Evolutionary conservation across 2,113 vertebrate genomes (phyloP).

Genomic region (Microcebus griseorufus): DNA sequence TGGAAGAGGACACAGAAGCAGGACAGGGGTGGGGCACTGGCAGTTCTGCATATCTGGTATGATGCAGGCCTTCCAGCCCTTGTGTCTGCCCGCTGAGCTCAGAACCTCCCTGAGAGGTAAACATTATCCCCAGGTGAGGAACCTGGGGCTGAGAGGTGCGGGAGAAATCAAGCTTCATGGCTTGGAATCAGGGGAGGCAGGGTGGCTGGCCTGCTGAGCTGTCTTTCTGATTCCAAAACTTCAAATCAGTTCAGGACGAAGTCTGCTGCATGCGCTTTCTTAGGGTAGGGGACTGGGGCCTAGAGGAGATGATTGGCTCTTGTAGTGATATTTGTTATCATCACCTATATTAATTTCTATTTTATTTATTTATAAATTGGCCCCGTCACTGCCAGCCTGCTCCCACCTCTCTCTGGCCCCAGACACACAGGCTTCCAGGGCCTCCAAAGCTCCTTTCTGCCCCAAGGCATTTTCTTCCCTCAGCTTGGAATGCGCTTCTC

Average conservation of each 20-base stretch:
- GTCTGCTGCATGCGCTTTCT: background rate
- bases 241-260: background rate
- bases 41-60: background rate
- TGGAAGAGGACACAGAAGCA: too few species aligned
- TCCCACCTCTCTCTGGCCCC: background rate
- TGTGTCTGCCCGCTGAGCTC: background rate
- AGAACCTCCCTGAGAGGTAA: background rate
- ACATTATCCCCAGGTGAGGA: background rate
- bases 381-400: background rate
- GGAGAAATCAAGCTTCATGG: background rate
- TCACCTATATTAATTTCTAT: background rate
- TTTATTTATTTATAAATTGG: background rate
- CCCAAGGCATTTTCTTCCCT: background rate
- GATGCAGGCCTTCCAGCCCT: background rate
- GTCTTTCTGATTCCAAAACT: background rate
- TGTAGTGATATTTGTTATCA: background rate
- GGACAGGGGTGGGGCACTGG: background rate
- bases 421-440: background rate
- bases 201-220: background rate
- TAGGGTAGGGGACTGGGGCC: rapidly evolving
- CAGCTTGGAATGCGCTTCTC: background rate
- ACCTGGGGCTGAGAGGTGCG: background rate
- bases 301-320: background rate
- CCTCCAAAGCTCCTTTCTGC: background rate
- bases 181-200: background rate